phyloP scores from a whole-genome alignment of 1,140 invertebrate genomes.

The Eulimnadia texana region DNA sequence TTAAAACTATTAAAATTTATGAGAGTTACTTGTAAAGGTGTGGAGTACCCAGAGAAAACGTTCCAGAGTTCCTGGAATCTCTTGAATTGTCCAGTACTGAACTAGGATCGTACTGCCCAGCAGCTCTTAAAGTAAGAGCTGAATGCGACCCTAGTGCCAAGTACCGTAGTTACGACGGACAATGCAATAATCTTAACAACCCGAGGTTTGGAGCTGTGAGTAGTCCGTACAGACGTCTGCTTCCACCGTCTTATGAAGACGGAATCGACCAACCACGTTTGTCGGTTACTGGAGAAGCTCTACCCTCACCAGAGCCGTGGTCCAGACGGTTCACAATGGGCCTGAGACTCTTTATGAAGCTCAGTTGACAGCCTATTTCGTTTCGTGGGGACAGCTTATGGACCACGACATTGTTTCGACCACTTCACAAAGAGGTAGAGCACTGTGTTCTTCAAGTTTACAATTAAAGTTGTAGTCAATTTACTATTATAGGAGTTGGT shows the following conservation, averaged over 20 bases:
- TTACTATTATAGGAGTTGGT: neutral
- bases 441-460: too few relatives aligned
- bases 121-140: neutral
- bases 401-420: neutral
- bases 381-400: neutral
- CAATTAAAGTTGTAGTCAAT: too few relatives aligned
- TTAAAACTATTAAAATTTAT: too few relatives aligned
- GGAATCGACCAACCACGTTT: constrained; percentile 9
- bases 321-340: neutral
- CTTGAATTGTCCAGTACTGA: neutral
- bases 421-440: neutral
- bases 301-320: neutral
- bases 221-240: constrained; percentile 27
- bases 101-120: neutral
- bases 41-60: neutral
- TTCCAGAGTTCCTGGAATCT: neutral
- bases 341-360: neutral
- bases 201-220: constrained; percentile 32
- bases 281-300: neutral
- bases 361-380: neutral
- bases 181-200: constrained; percentile 52
- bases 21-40: neutral
- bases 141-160: constrained; percentile 19
- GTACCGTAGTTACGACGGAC: constrained; percentile 50
- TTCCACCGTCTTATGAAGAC: constrained; percentile 24